Conservation (phyloP, 2,888 invertebrate species). For the Mythimna ferrago region DNA sequence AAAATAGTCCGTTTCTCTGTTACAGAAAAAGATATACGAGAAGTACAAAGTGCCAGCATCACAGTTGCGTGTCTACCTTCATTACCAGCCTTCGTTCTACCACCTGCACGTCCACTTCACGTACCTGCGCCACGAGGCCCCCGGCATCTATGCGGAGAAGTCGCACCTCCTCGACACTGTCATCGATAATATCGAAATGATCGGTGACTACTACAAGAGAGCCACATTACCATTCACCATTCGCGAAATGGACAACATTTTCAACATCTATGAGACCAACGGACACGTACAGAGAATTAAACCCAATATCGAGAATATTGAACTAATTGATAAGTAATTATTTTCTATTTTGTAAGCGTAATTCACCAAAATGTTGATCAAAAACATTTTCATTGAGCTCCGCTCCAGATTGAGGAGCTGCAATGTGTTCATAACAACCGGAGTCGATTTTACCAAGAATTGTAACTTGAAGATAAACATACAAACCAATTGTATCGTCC, state of each 20-base stretch:
- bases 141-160: conserved; percentile 95
- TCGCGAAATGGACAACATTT: conserved; percentile 94
- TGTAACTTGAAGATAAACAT: conserved; percentile 87
- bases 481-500: conserved; percentile 84
- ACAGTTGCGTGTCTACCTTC: conserved; percentile 96
- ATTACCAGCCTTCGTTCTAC: conserved; percentile 99
- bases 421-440: conserved; percentile 90
- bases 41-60: conserved; percentile 93
- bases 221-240: conserved; percentile 95
- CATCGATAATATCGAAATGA: conserved; percentile 96
- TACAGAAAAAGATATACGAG: conserved; percentile 93
- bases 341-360: conserved; percentile 54
- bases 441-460: conserved; percentile 82
- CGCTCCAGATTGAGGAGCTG: conserved; percentile 91
- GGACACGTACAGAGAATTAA: conserved; percentile 88
- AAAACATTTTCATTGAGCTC: conserved; percentile 91
- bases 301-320: conserved; percentile 75
- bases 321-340: conserved; percentile 67
- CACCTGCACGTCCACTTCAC: conserved; percentile 99
- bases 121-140: conserved; percentile 94
- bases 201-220: conserved; percentile 95
- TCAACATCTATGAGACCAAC: conserved; percentile 91
- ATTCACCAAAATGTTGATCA: conserved; percentile 83
- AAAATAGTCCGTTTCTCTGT: conserved; percentile 66
- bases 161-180: conserved; percentile 97